Evolutionary conservation across 2,797 vertebrate genomes (phyloP), one percentile per base, ranked within the genome.

Genomic region (Eleutherodactylus coqui): DNA sequence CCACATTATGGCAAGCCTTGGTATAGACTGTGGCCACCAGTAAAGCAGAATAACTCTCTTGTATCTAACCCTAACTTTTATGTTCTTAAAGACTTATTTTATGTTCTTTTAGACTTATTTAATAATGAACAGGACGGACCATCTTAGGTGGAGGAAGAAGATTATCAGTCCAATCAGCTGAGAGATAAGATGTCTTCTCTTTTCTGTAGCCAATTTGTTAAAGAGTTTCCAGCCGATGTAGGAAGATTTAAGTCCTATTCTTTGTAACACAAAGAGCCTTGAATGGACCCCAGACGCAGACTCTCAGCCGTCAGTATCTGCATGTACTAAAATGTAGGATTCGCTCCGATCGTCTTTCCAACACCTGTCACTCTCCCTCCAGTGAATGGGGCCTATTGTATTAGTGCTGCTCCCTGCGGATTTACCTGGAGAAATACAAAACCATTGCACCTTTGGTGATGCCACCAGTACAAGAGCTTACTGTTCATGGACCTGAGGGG

Each of bases 391-490:
- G 24, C 29, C 34, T 32, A 70, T 78, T 78, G 75, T 78, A 32
- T 58, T 5, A 32, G 41, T 32, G 36, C 47, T 3, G 38, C 75
- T 51, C 53, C 58, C 82, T 49, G 29, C 14, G 17, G 43, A 78
- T 78, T 76, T 77, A 47, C 75, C 83, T 55, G 29, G 17, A 85
- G 83, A 85, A 85, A 85, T 47, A 69, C 75, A 85, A 78, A 78
- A 85, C 83, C 83, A 55, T 70, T 78, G 75, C 83, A 85, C 83
- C 75, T 78, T 85, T 27, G 36, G 67, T 78, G 75, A 85, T 47
- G 75, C 75, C 34, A 67, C 45, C 13, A 27, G 32, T 34, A 85
- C 76, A 85, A 73, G 83, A 79, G 84, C 62, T 79, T 45, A 72
- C 43, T 85, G 84, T 79, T 64, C 82, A 24, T 43, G 27, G 43